phyloP scores from a whole-genome alignment of 53 echinoderm and acorn worm species.

The Arbacia lixula region DNA sequence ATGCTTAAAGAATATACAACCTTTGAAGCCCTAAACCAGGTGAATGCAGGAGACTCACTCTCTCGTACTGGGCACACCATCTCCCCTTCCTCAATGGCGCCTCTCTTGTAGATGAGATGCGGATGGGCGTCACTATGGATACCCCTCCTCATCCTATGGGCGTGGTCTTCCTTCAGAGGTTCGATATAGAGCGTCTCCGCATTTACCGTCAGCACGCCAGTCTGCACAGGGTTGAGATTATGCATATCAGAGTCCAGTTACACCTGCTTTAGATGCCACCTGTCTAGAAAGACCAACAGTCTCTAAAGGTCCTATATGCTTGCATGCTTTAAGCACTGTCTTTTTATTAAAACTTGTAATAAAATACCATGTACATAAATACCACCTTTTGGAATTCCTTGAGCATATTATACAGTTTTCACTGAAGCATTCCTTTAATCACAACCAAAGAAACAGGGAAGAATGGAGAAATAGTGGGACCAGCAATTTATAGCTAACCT shows the following conservation, averaged over 20 bases:
- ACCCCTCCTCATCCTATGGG: constrained; percentile 53
- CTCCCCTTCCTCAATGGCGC: neutral
- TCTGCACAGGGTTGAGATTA: constrained; percentile 12
- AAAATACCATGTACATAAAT: neutral
- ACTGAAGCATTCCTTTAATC: too few relatives aligned
- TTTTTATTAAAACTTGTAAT: neutral
- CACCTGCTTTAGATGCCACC: too few relatives aligned
- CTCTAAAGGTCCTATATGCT: too few relatives aligned
- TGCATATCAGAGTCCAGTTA: too few relatives aligned
- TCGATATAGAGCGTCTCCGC: constrained; percentile 50
- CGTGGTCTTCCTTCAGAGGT: constrained; percentile 61
- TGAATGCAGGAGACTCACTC: neutral
- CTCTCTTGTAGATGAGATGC: constrained; percentile 65
- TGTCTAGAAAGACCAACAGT: too few relatives aligned
- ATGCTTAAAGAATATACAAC: too few relatives aligned
- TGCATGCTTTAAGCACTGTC: neutral
- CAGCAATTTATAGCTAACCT: too few relatives aligned
- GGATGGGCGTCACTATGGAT: constrained; percentile 44
- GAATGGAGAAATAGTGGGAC: too few relatives aligned
- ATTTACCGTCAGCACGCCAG: constrained; percentile 42
- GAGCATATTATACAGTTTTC: too few relatives aligned
- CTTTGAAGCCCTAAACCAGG: too few relatives aligned
- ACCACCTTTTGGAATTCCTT: too few relatives aligned
- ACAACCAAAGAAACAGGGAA: too few relatives aligned
- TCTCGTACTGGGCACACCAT: neutral